phyloP scores from a whole-genome alignment of 2,888 invertebrate species.

The Scrobipalpa atriplicella region DNA sequence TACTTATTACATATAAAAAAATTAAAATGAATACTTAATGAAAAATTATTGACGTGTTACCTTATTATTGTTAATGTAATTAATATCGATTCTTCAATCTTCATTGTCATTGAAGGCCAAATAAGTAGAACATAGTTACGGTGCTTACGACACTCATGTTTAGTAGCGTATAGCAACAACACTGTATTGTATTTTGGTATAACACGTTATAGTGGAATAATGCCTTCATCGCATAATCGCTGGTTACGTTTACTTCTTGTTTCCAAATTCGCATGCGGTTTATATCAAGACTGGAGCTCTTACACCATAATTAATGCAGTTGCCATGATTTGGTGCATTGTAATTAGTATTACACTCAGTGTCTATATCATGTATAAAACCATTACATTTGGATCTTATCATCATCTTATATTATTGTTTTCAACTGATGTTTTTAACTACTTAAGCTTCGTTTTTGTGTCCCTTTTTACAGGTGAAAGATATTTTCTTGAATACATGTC shows the following conservation, averaged over 20 bases:
- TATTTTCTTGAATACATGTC: neutral
- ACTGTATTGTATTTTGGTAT: neutral
- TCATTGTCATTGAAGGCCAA: too few species aligned
- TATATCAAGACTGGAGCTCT: constrained; percentile 1
- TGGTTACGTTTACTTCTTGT: neutral
- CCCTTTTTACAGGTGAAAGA: neutral
- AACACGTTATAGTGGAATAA: neutral
- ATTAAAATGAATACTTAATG: too few species aligned
- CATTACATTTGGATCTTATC: neutral
- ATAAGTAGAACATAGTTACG: too few species aligned
- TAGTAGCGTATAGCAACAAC: too few species aligned
- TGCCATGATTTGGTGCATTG: neutral
- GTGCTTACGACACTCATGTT: too few species aligned
- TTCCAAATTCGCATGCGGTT: neutral
- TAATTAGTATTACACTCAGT: neutral
- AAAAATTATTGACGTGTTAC: too few species aligned
- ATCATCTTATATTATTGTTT: neutral
- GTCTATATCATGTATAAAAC: neutral
- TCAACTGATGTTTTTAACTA: neutral
- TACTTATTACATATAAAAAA: too few species aligned
- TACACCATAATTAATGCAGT: neutral
- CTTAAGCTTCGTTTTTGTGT: neutral
- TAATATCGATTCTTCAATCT: too few species aligned
- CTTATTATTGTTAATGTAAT: too few species aligned
- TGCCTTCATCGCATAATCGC: neutral